Conservation (phyloP, 2,797 vertebrate species). For the Poliocrania exsul region DNA sequence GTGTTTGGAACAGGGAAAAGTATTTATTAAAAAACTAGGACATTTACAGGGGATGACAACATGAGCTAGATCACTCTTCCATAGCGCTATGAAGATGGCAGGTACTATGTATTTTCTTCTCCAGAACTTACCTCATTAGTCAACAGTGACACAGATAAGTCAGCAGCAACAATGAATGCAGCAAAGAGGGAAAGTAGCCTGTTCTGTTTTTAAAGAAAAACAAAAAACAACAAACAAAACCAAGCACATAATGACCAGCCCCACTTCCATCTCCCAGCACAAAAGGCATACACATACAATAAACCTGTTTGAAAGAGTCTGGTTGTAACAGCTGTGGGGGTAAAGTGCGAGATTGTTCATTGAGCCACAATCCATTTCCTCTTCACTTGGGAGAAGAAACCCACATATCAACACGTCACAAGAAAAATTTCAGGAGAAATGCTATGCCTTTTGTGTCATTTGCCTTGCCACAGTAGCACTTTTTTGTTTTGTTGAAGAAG, state of each 20-base stretch:
- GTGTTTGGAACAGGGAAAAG: neutral
- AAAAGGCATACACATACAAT: neutral
- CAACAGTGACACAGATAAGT: neutral
- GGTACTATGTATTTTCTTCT: neutral
- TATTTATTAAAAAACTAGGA: neutral
- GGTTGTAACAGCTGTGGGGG: neutral
- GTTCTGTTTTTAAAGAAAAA: neutral
- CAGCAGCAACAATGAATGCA: neutral
- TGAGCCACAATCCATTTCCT: neutral
- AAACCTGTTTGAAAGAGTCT: neutral
- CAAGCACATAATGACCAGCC: neutral
- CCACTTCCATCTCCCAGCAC: neutral
- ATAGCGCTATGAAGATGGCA: neutral
- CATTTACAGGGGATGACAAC: neutral
- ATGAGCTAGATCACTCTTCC: neutral
- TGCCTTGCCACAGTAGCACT: neutral
- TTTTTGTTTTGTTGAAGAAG: neutral
- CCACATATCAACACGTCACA: neutral
- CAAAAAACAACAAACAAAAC: neutral
- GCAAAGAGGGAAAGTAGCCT: neutral
- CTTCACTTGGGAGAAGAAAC: neutral
- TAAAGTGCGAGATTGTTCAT: constrained; percentile 20
- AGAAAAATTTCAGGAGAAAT: neutral
- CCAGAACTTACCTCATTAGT: neutral
- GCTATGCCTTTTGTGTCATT: neutral